Percentiles rank a stretch among this genome's conserved stretches.
phyloP scores from a whole-genome alignment of 1,140 invertebrate species.

The Drosophila biarmipes region DNA sequence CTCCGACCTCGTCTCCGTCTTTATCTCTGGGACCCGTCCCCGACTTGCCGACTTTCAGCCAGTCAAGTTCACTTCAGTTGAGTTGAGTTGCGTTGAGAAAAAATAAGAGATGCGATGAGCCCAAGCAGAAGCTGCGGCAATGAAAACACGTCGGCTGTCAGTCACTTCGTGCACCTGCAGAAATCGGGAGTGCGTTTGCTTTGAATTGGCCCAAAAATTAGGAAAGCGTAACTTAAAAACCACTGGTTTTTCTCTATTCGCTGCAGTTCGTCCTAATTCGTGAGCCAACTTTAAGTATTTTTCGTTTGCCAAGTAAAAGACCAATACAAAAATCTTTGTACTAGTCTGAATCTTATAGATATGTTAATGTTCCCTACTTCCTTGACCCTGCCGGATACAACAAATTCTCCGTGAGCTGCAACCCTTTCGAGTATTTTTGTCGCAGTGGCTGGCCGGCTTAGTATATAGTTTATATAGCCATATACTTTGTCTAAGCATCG shows the following conservation, averaged over 20 bases:
- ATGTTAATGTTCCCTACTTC: no score
- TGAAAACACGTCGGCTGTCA: conserved; percentile 56
- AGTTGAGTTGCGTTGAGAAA: conserved; percentile 21
- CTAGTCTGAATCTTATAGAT: no score
- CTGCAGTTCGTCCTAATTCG: no score
- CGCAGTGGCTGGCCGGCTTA: conserved; percentile 36
- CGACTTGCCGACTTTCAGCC: conserved; percentile 1
- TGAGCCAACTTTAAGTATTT: no score
- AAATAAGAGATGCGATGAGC: conserved; percentile 53
- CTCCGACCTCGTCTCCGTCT: conserved; percentile 9
- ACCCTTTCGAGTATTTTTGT: background rate
- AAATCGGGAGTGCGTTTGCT: background rate
- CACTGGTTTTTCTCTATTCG: no score
- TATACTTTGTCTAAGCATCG: conserved; percentile 74
- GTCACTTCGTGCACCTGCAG: conserved; percentile 23
- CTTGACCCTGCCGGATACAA: background rate
- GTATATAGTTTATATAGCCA: conserved; percentile 57
- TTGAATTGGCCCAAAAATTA: no score
- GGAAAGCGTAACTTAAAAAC: no score
- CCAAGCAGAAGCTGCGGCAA: conserved; percentile 73
- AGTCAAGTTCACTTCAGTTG: conserved; percentile 38
- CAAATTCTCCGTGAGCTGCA: background rate
- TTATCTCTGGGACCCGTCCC: conserved; percentile 7
- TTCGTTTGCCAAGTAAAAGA: no score
- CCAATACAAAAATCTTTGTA: no score